A percentile compares a stretch with the other conserved stretches of the same genome.
Conservation (phyloP, 2,797 vertebrate genomes). For the Moxostoma hubbsi region DNA sequence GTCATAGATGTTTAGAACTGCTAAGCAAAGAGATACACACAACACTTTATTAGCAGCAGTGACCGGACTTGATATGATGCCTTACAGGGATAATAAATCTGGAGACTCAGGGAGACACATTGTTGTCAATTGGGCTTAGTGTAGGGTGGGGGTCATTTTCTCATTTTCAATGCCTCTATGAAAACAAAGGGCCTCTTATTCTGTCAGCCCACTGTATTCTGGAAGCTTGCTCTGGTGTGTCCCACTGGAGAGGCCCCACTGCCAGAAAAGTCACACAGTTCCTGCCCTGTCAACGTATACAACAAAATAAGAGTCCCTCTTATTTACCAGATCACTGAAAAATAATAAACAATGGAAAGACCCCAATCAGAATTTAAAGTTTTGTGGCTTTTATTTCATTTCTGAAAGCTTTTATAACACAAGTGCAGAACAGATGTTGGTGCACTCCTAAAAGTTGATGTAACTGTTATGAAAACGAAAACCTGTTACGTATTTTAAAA, state of each 20-base stretch:
- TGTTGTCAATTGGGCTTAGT: slow-evolving; percentile 75
- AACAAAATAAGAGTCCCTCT: slow-evolving; percentile 37
- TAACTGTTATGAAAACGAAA: too few species aligned
- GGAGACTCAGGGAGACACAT: slow-evolving; percentile 68
- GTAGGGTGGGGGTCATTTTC: slow-evolving; percentile 86
- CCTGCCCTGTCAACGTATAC: slow-evolving; percentile 19
- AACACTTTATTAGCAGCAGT: background rate
- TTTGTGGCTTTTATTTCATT: too few species aligned
- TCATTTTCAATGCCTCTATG: slow-evolving; percentile 87
- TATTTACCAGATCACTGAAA: background rate
- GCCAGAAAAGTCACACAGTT: slow-evolving; percentile 70
- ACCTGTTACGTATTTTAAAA: too few species aligned
- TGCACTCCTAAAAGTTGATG: too few species aligned
- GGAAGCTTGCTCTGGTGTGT: slow-evolving; percentile 84
- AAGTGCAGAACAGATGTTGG: too few species aligned
- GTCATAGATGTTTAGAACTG: background rate
- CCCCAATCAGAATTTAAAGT: too few species aligned
- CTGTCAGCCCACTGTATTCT: slow-evolving; percentile 80
- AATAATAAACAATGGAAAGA: too few species aligned
- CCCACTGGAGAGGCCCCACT: slow-evolving; percentile 78
- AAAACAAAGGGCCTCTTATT: slow-evolving; percentile 95
- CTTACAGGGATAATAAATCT: background rate
- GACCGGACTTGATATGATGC: background rate
- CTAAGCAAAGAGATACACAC: background rate
- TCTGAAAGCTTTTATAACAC: too few species aligned